Conservation (phyloP, 2,888 invertebrate species). For the Idaea aversata region DNA sequence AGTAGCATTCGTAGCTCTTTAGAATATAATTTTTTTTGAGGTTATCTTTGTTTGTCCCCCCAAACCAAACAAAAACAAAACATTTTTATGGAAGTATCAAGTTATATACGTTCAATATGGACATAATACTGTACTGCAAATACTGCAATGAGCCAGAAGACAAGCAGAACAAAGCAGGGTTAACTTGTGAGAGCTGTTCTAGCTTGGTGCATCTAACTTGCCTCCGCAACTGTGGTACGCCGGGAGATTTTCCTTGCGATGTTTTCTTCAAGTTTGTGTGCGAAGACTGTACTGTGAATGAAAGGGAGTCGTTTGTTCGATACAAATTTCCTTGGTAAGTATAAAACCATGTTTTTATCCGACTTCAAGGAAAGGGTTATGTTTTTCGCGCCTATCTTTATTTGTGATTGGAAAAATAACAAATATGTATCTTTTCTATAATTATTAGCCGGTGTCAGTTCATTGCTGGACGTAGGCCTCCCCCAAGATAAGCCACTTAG, state of each 20-base stretch:
- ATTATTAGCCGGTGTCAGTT: no score
- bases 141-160: conserved; percentile 78
- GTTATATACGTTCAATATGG: neutral
- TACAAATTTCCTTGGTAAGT: conserved; percentile 86
- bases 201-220: conserved; percentile 84
- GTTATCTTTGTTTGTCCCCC: neutral
- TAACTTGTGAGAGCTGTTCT: conserved; percentile 82
- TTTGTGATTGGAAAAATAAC: no score
- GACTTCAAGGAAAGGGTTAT: no score
- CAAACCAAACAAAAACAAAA: neutral
- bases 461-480: no score
- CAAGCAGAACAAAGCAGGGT: conserved; percentile 79
- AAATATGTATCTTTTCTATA: no score
- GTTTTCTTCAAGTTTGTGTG: conserved; percentile 88
- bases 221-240: conserved; percentile 83
- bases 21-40: neutral
- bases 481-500: no score
- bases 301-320: conserved; percentile 81
- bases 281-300: conserved; percentile 80
- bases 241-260: conserved; percentile 86
- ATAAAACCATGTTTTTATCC: neutral
- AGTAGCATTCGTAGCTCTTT: neutral
- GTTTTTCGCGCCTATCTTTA: no score
- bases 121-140: conserved; percentile 65
- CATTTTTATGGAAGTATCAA: neutral